Conservation (phyloP, 2,113 vertebrate genomes). For the Tapirus terrestris region DNA sequence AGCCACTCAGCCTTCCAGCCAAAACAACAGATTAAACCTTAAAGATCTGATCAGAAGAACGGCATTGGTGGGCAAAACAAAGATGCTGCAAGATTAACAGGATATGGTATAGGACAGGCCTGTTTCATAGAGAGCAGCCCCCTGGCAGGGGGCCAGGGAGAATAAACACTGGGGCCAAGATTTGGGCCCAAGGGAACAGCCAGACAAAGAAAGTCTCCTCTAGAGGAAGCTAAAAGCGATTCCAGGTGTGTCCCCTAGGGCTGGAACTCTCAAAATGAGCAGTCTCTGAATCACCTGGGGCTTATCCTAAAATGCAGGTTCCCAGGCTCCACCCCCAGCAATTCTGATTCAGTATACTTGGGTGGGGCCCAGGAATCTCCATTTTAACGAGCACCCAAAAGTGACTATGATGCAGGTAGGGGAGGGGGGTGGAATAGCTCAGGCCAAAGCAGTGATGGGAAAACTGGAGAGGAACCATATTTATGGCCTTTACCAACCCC, state of each 20-base stretch:
- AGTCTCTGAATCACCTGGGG: background rate
- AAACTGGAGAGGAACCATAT: background rate
- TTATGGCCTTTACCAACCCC: background rate
- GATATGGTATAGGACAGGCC: background rate
- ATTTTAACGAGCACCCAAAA: background rate
- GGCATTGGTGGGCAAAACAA: background rate
- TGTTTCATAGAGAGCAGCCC: background rate
- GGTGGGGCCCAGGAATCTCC: background rate
- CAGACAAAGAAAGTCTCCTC: background rate
- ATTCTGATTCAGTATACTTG: background rate
- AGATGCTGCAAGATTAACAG: background rate
- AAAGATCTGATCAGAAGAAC: background rate
- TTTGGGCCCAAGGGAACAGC: background rate
- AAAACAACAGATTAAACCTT: background rate
- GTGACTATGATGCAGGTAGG: background rate
- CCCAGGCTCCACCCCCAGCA: background rate
- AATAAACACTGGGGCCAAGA: background rate
- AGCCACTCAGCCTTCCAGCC: background rate
- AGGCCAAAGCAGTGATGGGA: background rate
- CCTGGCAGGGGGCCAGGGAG: background rate
- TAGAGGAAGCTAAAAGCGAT: too few relatives aligned
- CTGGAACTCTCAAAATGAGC: background rate
- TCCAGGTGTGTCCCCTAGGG: background rate
- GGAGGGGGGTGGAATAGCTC: background rate
- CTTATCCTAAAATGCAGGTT: background rate